Evolutionary conservation across 1,140 invertebrate genomes (phyloP), one percentile per base, ranked within the genome.

Genomic region (Halyomorpha halys): DNA sequence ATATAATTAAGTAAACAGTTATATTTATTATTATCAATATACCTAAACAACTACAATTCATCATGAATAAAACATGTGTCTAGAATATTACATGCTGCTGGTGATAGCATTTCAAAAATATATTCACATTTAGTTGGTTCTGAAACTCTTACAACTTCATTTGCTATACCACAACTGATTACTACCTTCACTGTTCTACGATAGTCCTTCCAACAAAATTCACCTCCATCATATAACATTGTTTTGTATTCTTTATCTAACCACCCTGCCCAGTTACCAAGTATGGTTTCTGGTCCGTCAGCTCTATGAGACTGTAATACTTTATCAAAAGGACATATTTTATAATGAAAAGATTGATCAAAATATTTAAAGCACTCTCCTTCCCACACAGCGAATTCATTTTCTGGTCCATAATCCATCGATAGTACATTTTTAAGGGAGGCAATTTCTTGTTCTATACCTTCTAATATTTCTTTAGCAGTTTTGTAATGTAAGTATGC

Each of bases 51-150:
- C 11, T 59, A 75, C 66, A 80, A 73, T 70, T 81, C 78, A 68
- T 80, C 77, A 65, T 79, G 76, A 23, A 73, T 71, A 59, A 71
- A 65, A 14, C 72, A 70, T 59, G 74, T 70, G 54, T 70, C 27
- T 25, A 3, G 71, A 25, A n/a, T 61, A 23, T 16, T 72, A 74
- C 97, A 99, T n/a, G 89, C 86, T 3, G 92, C 88, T 16, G 97
- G 96, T 0, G 94, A 94, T 59, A 77, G 76, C 71, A 98, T 90
- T 64, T 90, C 86, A 77, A 95, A 91, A 47, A 85, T 80, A 74
- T 99, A 99, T 81, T 98, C 95, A 80, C 97, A 99, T 63, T 93
- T 83, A 74, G 86, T 94, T 13, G 96, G 96, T 78, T 99, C 97
- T 21, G 83, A 81, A 0, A 94, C 93, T n/a, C 83, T 80, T 0